Base-by-base conservation (phyloP, 2,888 invertebrate species). In the Malthinus flaveolus region DNA sequence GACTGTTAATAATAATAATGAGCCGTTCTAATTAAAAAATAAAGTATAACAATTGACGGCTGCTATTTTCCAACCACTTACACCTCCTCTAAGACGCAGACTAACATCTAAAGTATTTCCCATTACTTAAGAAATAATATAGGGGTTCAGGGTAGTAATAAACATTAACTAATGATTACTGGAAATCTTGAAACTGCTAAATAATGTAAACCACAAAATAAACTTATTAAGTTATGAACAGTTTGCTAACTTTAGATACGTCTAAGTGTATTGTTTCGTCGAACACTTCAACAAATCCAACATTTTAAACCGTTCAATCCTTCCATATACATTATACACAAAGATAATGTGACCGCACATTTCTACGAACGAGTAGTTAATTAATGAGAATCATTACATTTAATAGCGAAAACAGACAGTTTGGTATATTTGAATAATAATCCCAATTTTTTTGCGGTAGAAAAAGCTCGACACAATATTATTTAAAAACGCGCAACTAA, bases 311-410 rank as follows among this genome's bases (percentile, higher is more conserved):
- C 23, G 5, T 23, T 23, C 23, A 23, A 23, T 23, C 23, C 15
- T 42, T 13, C 13, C 39, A 33, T 33, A n/a, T n/a, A n/a, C n/a
- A n/a, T n/a, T n/a, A n/a, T n/a, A n/a, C n/a, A 32, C 10, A 10
- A 31, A 34, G 37, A 47, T 49, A 39, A 37, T 37, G 9, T 32
- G 50, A 59, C 59, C 59, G 36, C 49, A 59, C 15, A 15, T 37
- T 59, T 57, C 62, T 48, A 45, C 32, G 56, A 64, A 64, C 32
- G 46, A 44, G 56, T 47, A 23, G 32, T 55, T 64, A 62, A 64
- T 60, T 62, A 64, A 64, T 64, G 62, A 62, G 55, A 46, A 55
- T 55, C 57, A 59, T 64, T 64, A 64, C 52, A 42, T 57, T 61
- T 59, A 62, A 64, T 64, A 53, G 59, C 42, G 59, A 62, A 51